A percentile compares a stretch with the other conserved stretches of the same genome.
These are phyloP conservation scores for Margarornis squamiger DNA, from an alignment of 2,797 vertebrate species.

Conservation along the genomic window DNA sequence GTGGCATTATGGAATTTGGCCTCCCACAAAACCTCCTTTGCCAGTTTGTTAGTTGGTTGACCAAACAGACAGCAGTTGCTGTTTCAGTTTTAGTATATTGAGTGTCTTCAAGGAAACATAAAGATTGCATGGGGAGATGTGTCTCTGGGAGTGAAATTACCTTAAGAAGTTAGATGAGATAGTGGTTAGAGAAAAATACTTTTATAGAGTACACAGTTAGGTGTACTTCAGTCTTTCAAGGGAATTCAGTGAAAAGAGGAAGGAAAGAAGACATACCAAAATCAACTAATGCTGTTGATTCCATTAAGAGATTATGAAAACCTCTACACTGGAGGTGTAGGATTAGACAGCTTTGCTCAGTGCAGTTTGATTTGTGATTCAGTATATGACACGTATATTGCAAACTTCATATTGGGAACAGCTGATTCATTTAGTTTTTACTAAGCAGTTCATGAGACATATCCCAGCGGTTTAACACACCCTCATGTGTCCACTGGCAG, in stretches of 20 bases:
- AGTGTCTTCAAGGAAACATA: background rate
- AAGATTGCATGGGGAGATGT: background rate
- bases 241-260: background rate
- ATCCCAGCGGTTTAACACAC: background rate
- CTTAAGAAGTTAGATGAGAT: background rate
- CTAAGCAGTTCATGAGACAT: background rate
- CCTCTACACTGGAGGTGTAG: background rate
- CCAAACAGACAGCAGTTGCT: background rate
- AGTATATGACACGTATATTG: background rate
- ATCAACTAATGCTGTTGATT: background rate
- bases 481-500: background rate
- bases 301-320: background rate
- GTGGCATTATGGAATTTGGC: background rate
- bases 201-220: background rate
- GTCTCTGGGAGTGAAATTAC: background rate
- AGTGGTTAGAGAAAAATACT: background rate
- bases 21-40: fast-evolving
- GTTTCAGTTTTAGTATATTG: background rate
- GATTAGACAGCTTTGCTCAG: background rate
- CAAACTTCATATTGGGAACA: background rate
- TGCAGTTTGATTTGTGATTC: background rate
- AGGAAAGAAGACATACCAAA: background rate
- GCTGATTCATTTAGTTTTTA: background rate
- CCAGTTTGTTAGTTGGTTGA: background rate
- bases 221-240: background rate